Base-by-base conservation (phyloP, 2,113 vertebrate genomes). In the Hippocampus guttulatus region DNA sequence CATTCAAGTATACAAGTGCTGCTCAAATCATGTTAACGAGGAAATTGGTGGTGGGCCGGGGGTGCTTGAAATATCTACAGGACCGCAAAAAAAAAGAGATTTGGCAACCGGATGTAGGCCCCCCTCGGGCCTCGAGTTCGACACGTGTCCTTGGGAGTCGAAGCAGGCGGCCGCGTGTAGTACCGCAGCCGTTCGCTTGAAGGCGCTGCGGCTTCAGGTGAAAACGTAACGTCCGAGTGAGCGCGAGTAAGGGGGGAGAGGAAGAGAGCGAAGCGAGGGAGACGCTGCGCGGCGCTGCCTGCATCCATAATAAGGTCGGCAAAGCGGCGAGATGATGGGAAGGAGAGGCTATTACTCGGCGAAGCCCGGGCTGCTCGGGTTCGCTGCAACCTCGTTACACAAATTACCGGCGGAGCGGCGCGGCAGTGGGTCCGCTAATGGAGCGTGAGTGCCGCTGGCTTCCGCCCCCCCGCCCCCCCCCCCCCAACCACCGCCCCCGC, bases 361-460 rank as follows among this genome's bases (percentile, higher is more conserved):
- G 73, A 86, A 33, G 80, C 80, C 80, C 75, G 74, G 72, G 77
- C 79, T 81, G 75, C 84, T 79, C 74, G 81, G 76, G 74, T 82
- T 78, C 86, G 78, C 81, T 88, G 77, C 85, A 74, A 81, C 83
- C 88, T 90, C 83, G 90, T 90, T 90, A 90, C 84, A 87, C 88
- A 92, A 91, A 92, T 92, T 87, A 92, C 81, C 86, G 86, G 82
- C 85, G 63, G 83, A 88, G 85, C 81, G 84, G 84, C 88, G 81
- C 86, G 86, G 88, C 89, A 87, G 88, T 88, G 82, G 80, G 81
- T 87, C 88, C 81, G 84, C 72, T 91, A 89, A 91, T 92, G 90
- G 89, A 90, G 88, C 86, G 86, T 88, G 84, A 72, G 84, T 83
- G 87, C 87, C 79, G 80, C 75, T 78, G 84, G 83, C 82, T 82